Conservation (phyloP, 2,797 vertebrate species). For the Spatula clypeata region DNA sequence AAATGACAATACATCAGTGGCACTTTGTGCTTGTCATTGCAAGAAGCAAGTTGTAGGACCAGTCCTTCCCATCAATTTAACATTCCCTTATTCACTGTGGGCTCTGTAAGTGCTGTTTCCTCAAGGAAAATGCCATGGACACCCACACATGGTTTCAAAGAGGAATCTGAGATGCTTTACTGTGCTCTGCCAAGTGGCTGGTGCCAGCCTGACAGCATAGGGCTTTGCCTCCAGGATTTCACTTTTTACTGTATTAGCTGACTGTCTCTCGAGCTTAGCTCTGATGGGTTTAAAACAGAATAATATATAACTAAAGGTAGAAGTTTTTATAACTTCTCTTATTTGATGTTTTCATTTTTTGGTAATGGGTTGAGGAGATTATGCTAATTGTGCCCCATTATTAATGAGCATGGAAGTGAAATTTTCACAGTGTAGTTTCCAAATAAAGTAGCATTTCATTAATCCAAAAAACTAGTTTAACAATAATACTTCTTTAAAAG, state of each 20-base stretch:
- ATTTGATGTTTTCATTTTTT: neutral
- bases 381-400: neutral
- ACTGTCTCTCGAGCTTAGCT: neutral
- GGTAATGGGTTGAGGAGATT: neutral
- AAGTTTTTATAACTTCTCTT: neutral
- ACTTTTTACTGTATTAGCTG: neutral
- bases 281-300: neutral
- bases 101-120: conserved; percentile 12
- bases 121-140: conserved; percentile 9
- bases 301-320: neutral
- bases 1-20: conserved; percentile 20
- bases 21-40: neutral
- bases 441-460: neutral
- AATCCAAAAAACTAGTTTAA: neutral
- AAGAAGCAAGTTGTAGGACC: neutral
- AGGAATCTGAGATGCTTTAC: neutral
- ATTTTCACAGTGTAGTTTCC: neutral
- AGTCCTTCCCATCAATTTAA: neutral
- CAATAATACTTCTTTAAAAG: neutral
- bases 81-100: neutral
- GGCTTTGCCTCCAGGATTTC: conserved; percentile 38
- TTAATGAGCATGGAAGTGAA: neutral
- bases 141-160: neutral
- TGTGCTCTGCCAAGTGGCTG: neutral
- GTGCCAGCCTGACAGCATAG: neutral